These are phyloP conservation scores for Hippoglossus hippoglossus DNA, from an alignment of 2,797 vertebrate species.

Conservation along the genomic window DNA sequence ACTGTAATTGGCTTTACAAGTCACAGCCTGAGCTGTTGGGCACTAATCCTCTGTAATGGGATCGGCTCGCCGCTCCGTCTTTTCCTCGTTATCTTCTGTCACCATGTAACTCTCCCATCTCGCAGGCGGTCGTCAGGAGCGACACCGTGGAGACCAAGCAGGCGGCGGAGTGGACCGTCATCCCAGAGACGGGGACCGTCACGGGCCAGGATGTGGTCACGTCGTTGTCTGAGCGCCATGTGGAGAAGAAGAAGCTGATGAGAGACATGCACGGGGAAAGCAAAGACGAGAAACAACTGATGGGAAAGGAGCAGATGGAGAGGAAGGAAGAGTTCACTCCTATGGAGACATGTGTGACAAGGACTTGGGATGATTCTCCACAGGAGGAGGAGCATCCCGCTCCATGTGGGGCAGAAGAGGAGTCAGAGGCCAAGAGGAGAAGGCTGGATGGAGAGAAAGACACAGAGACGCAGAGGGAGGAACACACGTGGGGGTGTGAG, in stretches of 20 bases:
- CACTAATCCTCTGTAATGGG: slow-evolving; percentile 78
- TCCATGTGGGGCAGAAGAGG: slow-evolving; percentile 13
- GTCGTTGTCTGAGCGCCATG: slow-evolving; percentile 34
- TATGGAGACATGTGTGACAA: neutral
- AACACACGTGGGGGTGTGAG: slow-evolving; percentile 26
- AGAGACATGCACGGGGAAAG: neutral
- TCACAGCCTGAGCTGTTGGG: slow-evolving; percentile 49
- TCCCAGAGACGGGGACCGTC: slow-evolving; percentile 45
- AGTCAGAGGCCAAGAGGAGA: slow-evolving; percentile 25
- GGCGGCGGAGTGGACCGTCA: slow-evolving; percentile 67
- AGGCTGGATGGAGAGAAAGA: slow-evolving; percentile 23
- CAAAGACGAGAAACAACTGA: slow-evolving; percentile 7
- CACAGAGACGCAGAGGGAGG: slow-evolving; percentile 9
- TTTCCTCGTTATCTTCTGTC: slow-evolving; percentile 38
- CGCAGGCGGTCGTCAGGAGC: slow-evolving; percentile 65
- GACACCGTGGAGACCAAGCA: slow-evolving; percentile 68
- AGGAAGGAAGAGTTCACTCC: neutral
- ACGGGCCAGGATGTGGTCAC: slow-evolving; percentile 67
- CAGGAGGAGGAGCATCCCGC: neutral
- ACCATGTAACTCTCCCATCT: slow-evolving; percentile 33
- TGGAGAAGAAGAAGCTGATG: slow-evolving; percentile 23
- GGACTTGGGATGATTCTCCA: slow-evolving; percentile 3
- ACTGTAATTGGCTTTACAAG: slow-evolving; percentile 47
- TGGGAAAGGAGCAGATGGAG: slow-evolving; percentile 7
- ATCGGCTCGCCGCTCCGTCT: slow-evolving; percentile 45